Evolutionary conservation across 2,888 invertebrate genomes (phyloP).

Genomic region (Morinoia aosen): DNA sequence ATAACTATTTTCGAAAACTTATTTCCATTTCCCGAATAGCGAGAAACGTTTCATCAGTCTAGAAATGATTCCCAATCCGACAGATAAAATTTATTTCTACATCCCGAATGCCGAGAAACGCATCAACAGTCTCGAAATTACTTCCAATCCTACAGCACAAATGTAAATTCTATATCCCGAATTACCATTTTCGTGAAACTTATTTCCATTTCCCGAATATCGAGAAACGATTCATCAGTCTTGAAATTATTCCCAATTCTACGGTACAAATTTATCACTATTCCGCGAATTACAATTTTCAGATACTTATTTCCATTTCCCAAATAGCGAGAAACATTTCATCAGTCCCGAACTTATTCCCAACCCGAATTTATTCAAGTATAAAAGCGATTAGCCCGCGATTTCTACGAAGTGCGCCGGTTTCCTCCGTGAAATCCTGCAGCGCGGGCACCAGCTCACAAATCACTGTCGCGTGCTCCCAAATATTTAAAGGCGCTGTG

Average conservation of each 20-base stretch:
- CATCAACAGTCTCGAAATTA: no score
- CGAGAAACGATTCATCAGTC: not conserved
- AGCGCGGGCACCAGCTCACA: not conserved
- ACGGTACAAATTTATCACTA: not conserved
- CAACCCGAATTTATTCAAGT: not conserved
- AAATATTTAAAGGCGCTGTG: conserved; percentile 16
- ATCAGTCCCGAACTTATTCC: not conserved
- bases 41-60: no score
- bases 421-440: not conserved
- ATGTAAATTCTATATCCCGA: no score
- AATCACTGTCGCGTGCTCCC: conserved; percentile 10
- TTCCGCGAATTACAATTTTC: not conserved
- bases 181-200: no score
- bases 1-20: not conserved
- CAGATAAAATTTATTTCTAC: no score
- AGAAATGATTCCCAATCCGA: no score
- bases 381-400: not conserved
- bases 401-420: not conserved
- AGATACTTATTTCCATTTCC: not conserved
- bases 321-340: not conserved
- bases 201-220: not conserved
- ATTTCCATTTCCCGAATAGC: not conserved
- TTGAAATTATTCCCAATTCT: no score
- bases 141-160: no score
- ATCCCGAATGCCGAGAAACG: no score